Conservation (phyloP, 2,113 vertebrate species). For the Steatornis caripensis region DNA sequence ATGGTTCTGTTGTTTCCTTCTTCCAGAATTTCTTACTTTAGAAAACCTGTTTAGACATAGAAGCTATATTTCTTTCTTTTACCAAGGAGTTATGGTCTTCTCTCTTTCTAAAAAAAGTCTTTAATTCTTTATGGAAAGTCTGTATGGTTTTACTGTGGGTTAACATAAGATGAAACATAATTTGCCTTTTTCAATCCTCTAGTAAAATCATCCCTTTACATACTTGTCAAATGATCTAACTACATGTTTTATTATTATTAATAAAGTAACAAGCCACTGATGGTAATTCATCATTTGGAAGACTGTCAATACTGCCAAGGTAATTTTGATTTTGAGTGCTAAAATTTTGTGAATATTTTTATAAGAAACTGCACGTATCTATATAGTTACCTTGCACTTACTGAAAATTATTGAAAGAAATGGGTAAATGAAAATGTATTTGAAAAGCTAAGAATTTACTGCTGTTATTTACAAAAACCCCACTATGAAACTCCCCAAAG, state of each 20-base stretch:
- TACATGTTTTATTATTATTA: conserved; percentile 16
- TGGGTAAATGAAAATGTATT: neutral
- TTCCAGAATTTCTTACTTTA: neutral
- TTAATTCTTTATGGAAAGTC: neutral
- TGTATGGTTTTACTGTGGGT: neutral
- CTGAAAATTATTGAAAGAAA: neutral
- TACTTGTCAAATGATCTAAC: neutral
- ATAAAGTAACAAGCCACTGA: conserved; percentile 85
- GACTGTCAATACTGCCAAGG: conserved; percentile 84
- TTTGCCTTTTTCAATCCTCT: neutral
- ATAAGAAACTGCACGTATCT: neutral
- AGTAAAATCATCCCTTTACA: neutral
- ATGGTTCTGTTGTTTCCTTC: neutral
- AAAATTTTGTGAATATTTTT: neutral
- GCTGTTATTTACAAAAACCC: neutral
- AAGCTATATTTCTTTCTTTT: neutral
- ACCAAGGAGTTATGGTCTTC: neutral
- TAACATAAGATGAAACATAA: neutral
- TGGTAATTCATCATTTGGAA: conserved; percentile 86
- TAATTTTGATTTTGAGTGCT: conserved; percentile 50
- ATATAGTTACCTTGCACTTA: neutral
- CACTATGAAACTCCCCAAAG: neutral
- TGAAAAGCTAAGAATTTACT: neutral
- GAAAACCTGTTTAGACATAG: neutral
- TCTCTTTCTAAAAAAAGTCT: neutral